Conservation (phyloP, 2,113 vertebrate species). For the Camarhynchus parvulus region DNA sequence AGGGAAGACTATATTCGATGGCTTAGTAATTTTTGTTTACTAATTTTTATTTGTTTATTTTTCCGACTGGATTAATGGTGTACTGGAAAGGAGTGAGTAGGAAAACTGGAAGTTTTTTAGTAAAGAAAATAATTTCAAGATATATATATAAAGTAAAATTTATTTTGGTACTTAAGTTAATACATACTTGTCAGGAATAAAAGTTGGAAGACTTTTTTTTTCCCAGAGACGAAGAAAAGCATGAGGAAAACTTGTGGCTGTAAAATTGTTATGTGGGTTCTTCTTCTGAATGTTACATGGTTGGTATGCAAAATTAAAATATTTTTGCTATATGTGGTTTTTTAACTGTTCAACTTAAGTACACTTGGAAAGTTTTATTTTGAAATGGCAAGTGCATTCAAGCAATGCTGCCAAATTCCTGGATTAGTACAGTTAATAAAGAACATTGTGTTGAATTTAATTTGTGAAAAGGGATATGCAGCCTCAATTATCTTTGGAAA, state of each 20-base stretch:
- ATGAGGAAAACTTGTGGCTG: neutral
- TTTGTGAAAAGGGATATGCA: neutral
- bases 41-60: neutral
- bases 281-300: neutral
- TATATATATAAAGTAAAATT: neutral
- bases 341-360: neutral
- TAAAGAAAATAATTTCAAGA: neutral
- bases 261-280: neutral
- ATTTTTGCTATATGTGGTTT: neutral
- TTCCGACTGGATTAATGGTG: neutral
- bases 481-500: neutral
- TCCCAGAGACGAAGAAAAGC: neutral
- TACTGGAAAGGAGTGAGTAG: neutral
- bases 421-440: conserved; percentile 11
- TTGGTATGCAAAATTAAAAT: neutral
- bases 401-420: conserved; percentile 1
- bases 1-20: neutral
- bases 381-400: neutral
- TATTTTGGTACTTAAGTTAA: neutral
- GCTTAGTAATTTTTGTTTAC: neutral
- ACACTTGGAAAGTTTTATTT: neutral
- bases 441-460: neutral
- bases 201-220: neutral
- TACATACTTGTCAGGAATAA: neutral
- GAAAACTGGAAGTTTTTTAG: neutral